phyloP scores from a whole-genome alignment of 2,113 vertebrate genomes.

The Amblyornis subalaris region DNA sequence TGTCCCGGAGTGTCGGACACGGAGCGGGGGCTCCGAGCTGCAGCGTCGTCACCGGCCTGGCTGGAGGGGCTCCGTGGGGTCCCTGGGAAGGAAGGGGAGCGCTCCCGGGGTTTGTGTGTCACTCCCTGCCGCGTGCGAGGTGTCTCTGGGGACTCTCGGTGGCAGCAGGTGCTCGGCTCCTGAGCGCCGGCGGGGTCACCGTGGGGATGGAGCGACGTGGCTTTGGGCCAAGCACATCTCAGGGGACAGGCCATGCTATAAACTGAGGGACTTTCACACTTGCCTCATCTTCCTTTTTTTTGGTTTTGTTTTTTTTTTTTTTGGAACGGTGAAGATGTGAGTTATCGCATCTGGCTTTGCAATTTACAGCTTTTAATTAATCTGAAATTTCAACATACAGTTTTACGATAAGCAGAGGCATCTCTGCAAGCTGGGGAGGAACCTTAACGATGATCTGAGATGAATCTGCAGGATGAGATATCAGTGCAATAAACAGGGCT shows the following conservation, averaged over 20 bases:
- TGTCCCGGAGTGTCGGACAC: rapidly evolving
- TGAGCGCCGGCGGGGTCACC: background rate
- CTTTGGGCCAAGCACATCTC: background rate
- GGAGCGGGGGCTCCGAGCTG: background rate
- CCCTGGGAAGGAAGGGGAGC: background rate
- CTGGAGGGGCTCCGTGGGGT: background rate
- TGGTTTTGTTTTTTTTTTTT: background rate
- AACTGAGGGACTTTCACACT: background rate
- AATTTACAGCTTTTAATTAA: slow-evolving; percentile 73
- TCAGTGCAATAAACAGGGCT: background rate
- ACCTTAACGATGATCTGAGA: background rate
- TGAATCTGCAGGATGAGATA: slow-evolving; percentile 46
- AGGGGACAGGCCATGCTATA: rapidly evolving
- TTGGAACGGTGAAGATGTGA: background rate
- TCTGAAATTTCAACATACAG: slow-evolving; percentile 48
- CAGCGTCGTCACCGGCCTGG: rapidly evolving
- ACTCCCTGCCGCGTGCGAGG: rapidly evolving
- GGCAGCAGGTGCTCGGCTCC: background rate
- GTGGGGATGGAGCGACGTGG: rapidly evolving
- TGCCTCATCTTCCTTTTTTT: background rate
- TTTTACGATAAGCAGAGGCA: slow-evolving; percentile 50
- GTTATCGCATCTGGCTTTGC: background rate
- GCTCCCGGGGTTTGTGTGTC: rapidly evolving
- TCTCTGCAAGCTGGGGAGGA: slow-evolving; percentile 48
- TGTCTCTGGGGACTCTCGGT: background rate